Conservation (phyloP, 2,797 vertebrate species). For the Acropternis orthonyx region DNA sequence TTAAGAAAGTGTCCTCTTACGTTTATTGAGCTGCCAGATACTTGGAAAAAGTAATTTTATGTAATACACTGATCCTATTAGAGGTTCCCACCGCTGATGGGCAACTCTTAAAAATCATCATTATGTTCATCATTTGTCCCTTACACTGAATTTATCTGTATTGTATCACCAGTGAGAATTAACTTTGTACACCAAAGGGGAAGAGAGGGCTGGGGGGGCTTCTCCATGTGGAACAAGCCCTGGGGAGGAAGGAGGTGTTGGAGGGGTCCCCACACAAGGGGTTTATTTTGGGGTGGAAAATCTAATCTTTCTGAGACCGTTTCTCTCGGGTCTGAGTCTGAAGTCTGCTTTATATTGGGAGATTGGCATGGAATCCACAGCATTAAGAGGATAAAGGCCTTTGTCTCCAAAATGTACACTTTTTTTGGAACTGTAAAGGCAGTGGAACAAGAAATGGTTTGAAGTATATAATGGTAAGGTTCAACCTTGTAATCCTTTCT, state of each 20-base stretch:
- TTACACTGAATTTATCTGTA: neutral
- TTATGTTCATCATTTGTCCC: rapidly evolving
- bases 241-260: neutral
- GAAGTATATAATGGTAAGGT: slow-evolving; percentile 12
- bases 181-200: neutral
- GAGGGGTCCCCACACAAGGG: neutral
- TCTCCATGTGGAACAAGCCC: too few relatives aligned
- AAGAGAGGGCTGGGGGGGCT: too few relatives aligned
- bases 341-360: slow-evolving; percentile 55
- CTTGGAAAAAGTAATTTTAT: neutral
- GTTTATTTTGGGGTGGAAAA: slow-evolving; percentile 44
- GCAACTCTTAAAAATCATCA: neutral
- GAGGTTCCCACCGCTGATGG: neutral
- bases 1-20: neutral
- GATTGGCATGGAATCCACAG: slow-evolving; percentile 57
- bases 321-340: slow-evolving; percentile 27
- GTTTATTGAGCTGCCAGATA: neutral
- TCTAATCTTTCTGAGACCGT: slow-evolving; percentile 8
- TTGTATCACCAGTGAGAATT: neutral
- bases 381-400: slow-evolving; percentile 49
- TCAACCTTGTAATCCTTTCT: slow-evolving; percentile 27
- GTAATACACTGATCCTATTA: rapidly evolving
- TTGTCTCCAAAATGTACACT: slow-evolving; percentile 48
- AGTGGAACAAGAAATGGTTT: slow-evolving; percentile 22
- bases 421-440: slow-evolving; percentile 23